Percentiles rank a stretch among this genome's conserved stretches.
phyloP scores from a whole-genome alignment of 1,140 invertebrate species.

The Telenomus remus region DNA sequence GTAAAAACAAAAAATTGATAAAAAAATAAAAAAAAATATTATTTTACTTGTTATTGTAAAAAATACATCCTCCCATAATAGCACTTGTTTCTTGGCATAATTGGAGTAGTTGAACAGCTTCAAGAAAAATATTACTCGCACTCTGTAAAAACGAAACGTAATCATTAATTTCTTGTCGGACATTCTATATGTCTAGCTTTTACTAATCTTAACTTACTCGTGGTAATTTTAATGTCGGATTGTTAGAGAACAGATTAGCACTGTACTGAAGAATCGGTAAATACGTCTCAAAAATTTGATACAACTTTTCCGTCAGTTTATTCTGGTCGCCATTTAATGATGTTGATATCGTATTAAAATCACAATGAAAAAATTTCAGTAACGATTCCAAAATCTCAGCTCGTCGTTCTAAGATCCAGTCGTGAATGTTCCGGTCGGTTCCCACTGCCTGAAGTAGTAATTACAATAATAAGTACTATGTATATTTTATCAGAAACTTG shows the following conservation, averaged over 20 bases:
- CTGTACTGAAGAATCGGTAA: slow-evolving; percentile 86
- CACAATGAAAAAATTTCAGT: slow-evolving; percentile 86
- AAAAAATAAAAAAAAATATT: slow-evolving; percentile 25
- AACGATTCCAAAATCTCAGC: slow-evolving; percentile 83
- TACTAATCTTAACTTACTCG: slow-evolving; percentile 77
- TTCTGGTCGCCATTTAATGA: slow-evolving; percentile 78
- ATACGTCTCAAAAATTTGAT: slow-evolving; percentile 89
- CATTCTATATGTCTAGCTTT: too few relatives aligned
- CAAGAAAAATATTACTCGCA: slow-evolving; percentile 86
- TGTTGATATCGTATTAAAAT: slow-evolving; percentile 81
- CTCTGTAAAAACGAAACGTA: slow-evolving; percentile 76
- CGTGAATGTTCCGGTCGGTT: slow-evolving; percentile 88
- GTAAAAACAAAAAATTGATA: slow-evolving; percentile 1
- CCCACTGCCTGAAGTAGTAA: slow-evolving; percentile 81
- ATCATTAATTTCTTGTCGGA: neutral
- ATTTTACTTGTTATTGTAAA: slow-evolving; percentile 89
- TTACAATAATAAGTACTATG: too few relatives aligned
- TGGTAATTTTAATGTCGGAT: slow-evolving; percentile 84
- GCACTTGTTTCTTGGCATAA: slow-evolving; percentile 84
- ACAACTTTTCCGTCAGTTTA: slow-evolving; percentile 84
- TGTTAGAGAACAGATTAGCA: slow-evolving; percentile 85
- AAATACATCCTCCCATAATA: slow-evolving; percentile 84
- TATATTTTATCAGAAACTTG: too few relatives aligned
- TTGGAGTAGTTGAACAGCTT: slow-evolving; percentile 87
- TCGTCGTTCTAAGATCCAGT: slow-evolving; percentile 85